These are phyloP conservation scores for Condylostylus longicornis DNA, from an alignment of 1,140 invertebrate genomes.

Conservation along the genomic window DNA sequence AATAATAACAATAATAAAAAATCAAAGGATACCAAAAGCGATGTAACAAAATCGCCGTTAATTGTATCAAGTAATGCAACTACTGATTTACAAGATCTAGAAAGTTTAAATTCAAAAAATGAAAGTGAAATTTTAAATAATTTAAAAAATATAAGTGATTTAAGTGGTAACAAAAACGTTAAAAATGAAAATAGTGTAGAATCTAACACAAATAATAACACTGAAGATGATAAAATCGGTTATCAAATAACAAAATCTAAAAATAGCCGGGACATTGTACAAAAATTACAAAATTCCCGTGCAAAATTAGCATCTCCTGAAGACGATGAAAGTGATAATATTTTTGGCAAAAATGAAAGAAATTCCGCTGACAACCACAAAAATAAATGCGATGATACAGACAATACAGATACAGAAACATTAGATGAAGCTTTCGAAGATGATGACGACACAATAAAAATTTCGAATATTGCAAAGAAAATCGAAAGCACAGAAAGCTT, in stretches of 20 bases:
- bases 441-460: too few species aligned
- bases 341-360: not conserved
- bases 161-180: too few species aligned
- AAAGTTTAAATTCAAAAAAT: too few species aligned
- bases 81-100: not conserved
- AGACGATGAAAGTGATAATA: not conserved
- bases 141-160: too few species aligned
- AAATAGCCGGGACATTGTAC: not conserved
- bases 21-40: not conserved
- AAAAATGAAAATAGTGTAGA: too few species aligned
- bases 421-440: too few species aligned
- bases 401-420: not conserved
- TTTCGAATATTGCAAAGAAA: too few species aligned
- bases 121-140: too few species aligned
- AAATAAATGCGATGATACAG: not conserved
- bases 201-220: too few species aligned
- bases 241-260: conserved; percentile 3
- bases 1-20: not conserved
- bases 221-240: not conserved
- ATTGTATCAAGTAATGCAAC: conserved; percentile 3
- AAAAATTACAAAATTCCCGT: not conserved
- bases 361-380: not conserved
- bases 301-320: too few species aligned
- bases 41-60: not conserved
- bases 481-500: too few species aligned